Percentiles rank a stretch among this genome's conserved stretches.
These are phyloP conservation scores for Phylloscopus trochiloides DNA, from an alignment of 2,113 vertebrate genomes.

Conservation along the genomic window DNA sequence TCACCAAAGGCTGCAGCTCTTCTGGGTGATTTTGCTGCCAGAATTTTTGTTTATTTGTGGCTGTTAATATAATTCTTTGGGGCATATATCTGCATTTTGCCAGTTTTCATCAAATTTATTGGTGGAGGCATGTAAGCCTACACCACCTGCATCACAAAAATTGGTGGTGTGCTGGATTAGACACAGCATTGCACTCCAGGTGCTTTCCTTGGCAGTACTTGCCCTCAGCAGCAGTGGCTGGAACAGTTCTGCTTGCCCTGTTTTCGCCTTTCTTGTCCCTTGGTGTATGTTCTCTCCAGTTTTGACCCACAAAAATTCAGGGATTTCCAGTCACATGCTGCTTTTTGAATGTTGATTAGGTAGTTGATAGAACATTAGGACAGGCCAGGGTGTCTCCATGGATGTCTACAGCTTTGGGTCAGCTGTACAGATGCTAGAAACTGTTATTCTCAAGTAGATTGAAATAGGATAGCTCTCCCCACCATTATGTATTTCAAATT, in stretches of 20 bases:
- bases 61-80: not conserved
- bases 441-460: not conserved
- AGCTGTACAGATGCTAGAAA: not conserved
- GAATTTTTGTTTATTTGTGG: not conserved
- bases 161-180: not conserved
- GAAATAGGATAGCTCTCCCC: not conserved
- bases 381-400: not conserved
- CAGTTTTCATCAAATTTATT: not conserved
- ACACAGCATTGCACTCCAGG: not conserved
- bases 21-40: not conserved
- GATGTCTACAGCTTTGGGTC: not conserved
- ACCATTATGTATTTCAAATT: not conserved
- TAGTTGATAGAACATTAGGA: not conserved
- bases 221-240: not conserved
- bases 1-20: not conserved
- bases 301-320: not conserved
- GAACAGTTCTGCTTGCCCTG: fast-evolving
- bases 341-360: not conserved
- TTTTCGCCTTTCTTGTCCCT: not conserved
- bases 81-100: not conserved
- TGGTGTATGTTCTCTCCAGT: not conserved
- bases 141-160: not conserved
- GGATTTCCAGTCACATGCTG: not conserved
- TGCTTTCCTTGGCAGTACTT: not conserved
- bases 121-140: not conserved